Base-by-base conservation (phyloP, 2,888 invertebrate species). In the Plemyria rubiginata region DNA sequence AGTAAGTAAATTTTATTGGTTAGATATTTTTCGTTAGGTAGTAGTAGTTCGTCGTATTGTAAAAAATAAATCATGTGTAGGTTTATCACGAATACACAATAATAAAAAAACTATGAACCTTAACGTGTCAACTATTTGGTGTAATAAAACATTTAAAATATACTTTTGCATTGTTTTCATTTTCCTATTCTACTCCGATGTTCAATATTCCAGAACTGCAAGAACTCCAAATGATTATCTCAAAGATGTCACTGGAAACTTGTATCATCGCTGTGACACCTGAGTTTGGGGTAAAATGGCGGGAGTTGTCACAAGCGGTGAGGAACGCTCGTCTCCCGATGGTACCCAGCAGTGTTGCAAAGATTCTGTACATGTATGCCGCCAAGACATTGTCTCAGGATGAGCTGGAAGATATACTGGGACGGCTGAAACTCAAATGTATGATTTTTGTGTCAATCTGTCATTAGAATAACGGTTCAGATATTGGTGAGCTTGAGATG, bases 271-370 rank as follows among this genome's bases (percentile, higher is more conserved):
- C 72, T 0, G 85, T 82, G 0, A 46, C 86, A 0, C 84, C 89
- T 0, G 89, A 89, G 54, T 82, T 90, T n/a, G 87, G 85, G 0
- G 69, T 90, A 1, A 70, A 70, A 1, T 90, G 89, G 89, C 65
- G 73, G 4, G 84, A 86, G 0, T 70, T 90, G 0, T 73, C 83
- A 0, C 71, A 71, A 0, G 81, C 84, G 0, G 77, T 90, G 0
- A 74, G 85, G 0, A 82, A 79, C 16, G 71, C 79, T 0, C 70
- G 84, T 0, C 67, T 88, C 9, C 84, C 87, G 0, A 86, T 90
- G 86, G 77, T 81, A 0, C 72, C 88, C 0, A 66, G 75, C 0
- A 88, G 84, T 49, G 76, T 90, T 0, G 88, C 88, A 0, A 65
- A 76, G 3, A 81, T 90, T 2, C 62, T 90, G 2, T 80, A 84